phyloP scores from a whole-genome alignment of 1,140 invertebrate genomes.

The Halictus rubicundus region DNA sequence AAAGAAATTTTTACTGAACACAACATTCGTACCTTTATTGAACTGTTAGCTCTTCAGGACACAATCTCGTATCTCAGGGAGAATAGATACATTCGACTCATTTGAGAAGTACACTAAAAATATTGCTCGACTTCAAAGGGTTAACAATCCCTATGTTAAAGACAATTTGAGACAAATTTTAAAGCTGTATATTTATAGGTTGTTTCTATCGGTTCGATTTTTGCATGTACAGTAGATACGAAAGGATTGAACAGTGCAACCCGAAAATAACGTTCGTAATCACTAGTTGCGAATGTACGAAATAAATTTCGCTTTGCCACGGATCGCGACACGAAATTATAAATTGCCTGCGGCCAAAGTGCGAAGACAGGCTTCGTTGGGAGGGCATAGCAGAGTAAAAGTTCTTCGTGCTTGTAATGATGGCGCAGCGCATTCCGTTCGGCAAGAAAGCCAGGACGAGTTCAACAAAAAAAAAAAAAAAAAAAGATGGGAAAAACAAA shows the following conservation, averaged over 20 bases:
- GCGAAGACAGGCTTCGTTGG: slow-evolving; percentile 20
- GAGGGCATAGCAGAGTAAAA: slow-evolving; percentile 11
- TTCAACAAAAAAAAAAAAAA: slow-evolving; percentile 22
- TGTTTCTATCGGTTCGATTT: not conserved
- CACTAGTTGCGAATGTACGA: not conserved
- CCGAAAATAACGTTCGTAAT: not conserved
- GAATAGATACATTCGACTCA: too few species aligned
- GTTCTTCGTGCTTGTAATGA: slow-evolving; percentile 37
- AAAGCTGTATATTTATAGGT: too few species aligned
- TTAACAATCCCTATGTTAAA: too few species aligned
- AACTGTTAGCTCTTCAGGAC: too few species aligned
- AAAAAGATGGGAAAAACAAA: too few species aligned
- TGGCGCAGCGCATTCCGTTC: slow-evolving; percentile 46
- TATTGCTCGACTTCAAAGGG: too few species aligned
- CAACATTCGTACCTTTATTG: too few species aligned
- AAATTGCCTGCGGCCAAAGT: not conserved
- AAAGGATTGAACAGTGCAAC: not conserved
- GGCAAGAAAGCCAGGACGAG: slow-evolving; percentile 19
- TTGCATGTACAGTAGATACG: not conserved
- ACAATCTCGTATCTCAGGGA: too few species aligned
- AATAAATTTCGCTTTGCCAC: slow-evolving; percentile 6
- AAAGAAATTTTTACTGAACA: too few species aligned
- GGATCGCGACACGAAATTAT: slow-evolving; percentile 5
- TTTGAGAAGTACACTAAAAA: too few species aligned
- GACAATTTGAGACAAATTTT: too few species aligned